These are phyloP conservation scores for Brachypalpus laphriformis DNA, from an alignment of 2,888 invertebrate genomes.

Conservation along the genomic window DNA sequence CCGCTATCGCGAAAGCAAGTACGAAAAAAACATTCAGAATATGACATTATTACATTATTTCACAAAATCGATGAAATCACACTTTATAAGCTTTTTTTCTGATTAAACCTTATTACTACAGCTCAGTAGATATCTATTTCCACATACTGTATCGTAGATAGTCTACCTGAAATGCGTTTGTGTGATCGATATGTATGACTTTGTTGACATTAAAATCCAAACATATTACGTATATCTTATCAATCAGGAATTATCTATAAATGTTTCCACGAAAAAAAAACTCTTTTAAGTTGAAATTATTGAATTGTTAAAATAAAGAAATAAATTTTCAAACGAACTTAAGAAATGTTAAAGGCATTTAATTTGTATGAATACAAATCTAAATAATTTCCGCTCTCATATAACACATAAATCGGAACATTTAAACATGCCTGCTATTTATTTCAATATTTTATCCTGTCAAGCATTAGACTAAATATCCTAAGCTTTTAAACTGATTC, in stretches of 20 bases:
- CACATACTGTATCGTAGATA: not conserved
- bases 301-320: not conserved
- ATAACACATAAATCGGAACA: too few relatives aligned
- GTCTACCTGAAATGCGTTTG: not conserved
- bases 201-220: constrained; percentile 1
- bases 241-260: constrained; percentile 14
- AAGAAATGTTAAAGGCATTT: too few relatives aligned
- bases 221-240: constrained; percentile 17
- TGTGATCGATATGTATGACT: not conserved
- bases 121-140: not conserved
- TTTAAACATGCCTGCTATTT: too few relatives aligned
- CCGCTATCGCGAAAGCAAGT: too few relatives aligned
- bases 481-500: not conserved
- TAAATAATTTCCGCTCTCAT: too few relatives aligned
- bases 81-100: not conserved
- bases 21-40: too few relatives aligned
- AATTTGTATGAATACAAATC: too few relatives aligned
- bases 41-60: constrained; percentile 23
- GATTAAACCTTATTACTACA: not conserved
- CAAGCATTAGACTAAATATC: too few relatives aligned
- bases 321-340: too few relatives aligned
- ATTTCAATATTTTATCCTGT: too few relatives aligned
- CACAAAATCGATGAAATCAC: constrained; percentile 6
- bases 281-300: not conserved
- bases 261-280: not conserved